Evolutionary conservation across 2,797 vertebrate genomes (phyloP).

Genomic region (Neosilurus hyrtlii): DNA sequence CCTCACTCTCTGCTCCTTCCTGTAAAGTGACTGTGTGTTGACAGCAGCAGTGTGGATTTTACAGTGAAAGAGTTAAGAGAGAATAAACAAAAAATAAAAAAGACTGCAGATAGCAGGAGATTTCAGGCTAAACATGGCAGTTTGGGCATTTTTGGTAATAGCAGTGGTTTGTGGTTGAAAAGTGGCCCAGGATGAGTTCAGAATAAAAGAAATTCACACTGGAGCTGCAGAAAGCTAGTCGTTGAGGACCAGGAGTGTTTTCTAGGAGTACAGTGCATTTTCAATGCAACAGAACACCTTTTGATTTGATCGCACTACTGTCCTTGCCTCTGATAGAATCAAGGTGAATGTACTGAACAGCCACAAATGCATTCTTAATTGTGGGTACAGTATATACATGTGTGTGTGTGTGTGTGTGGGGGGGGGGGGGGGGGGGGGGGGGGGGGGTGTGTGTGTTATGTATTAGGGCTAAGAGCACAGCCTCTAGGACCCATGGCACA

Average conservation of each 20-base stretch:
- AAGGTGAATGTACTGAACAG: conserved; percentile 12
- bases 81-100: neutral
- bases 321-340: conserved; percentile 10
- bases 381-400: neutral
- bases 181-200: neutral
- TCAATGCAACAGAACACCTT: neutral
- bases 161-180: neutral
- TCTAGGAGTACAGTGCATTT: neutral
- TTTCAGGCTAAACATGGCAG: neutral
- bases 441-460: conserved; percentile 37
- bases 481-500: conserved; percentile 48
- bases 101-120: neutral
- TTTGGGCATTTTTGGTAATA: neutral
- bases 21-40: conserved; percentile 5
- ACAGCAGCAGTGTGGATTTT: conserved; percentile 23
- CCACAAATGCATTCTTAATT: neutral
- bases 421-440: no score
- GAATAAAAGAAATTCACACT: neutral
- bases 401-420: neutral
- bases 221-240: neutral
- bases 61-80: conserved; percentile 15
- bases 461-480: conserved; percentile 36
- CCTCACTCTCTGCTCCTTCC: conserved; percentile 23
- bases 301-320: conserved; percentile 19
- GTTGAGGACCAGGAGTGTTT: neutral